Evolutionary conservation across 2,888 invertebrate genomes (phyloP), one percentile per base, ranked within the genome.

Genomic region (Rutpela maculata): DNA sequence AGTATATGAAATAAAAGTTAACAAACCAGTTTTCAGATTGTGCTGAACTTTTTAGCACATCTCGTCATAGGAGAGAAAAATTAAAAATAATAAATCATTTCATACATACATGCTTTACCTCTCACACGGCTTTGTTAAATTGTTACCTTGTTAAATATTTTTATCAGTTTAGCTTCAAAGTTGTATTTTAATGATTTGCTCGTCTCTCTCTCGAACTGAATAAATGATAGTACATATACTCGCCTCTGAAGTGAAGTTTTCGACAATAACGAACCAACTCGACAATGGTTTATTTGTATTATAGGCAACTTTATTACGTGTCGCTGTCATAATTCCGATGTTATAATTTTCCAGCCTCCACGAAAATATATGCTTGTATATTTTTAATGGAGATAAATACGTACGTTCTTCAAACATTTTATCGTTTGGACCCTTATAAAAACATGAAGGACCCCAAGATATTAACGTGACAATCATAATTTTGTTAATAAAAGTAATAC

Each of bases 281-380:
- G 50, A 26, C 56, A 68, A 65, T 68, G 56, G 68, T 68, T 68
- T 68, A 57, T 68, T 68, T 68, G 68, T n/a, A 68, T 55, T 68
- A 68, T 68, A 68, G 68, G 22, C 68, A 68, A 68, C 57, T 57
- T 55, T 68, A 68, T 68, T 68, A 67, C 19, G 68, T 68, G 68
- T 57, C 56, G 31, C 56, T 56, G 9, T 55, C 15, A 31, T 66
- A 66, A 66, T 26, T 35, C 31, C 50, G 56, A 57, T 17, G n/a
- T 68, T 11, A 56, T 26, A 26, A 56, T 55, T 19, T 67, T 17
- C 55, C 57, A 22, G 22, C 50, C 22, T 57, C 17, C 55, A 57
- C 57, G 1, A 10, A 50, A 38, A 66, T 38, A 50, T 43, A 66
- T 66, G 11, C 19, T 66, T 66, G n/a, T n/a, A 38, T 15, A 22